Base-by-base conservation (phyloP, 2,113 vertebrate species). In the Anarrhichthys ocellatus region DNA sequence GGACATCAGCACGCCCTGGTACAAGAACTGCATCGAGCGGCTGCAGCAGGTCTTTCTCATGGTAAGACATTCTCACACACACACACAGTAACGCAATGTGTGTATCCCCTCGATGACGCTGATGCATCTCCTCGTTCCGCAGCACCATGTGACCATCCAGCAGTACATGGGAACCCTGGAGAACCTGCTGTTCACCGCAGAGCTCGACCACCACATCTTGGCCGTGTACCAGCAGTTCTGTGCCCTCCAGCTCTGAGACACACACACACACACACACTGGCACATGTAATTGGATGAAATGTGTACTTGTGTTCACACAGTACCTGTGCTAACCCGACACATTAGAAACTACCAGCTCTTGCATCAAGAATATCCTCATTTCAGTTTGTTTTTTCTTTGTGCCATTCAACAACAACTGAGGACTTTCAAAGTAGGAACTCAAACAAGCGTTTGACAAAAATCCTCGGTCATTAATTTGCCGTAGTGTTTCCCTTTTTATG, bases 161-260 rank as follows among this genome's bases (percentile, higher is more conserved):
- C 98, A 99, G 94, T 99, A 99, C 93, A 97, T 99, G 97, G 96
- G 97, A 83, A 99, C 98, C 6, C 94, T 99, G 91, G 98, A 99
- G 94, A 99, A 98, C 90, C 96, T 99, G 74, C 96, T 99, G 83
- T 99, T 99, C 94, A 99, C 98, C 0, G 98, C 97, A 0, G 98
- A 99, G 89, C 92, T 99, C 70, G 98, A 99, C 93, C 98, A 93
- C 64, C 98, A 99, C 91, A 99, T 99, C 93, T 93, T 99, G 88
- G 96, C 97, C 24, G 97, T 99, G 11, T 99, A 99, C 95, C 98
- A 99, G 93, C 98, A 99, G 91, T 99, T 99, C 94, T 99, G 98
- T 73, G 97, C 98, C 68, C 95, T 99, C 62, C 98, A 99, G 91
- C 96, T 96, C 86, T 99, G 94, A 97, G 50, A 73, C 32, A 1